These are phyloP conservation scores for Todus mexicanus DNA, from an alignment of 2,797 vertebrate genomes.

Conservation along the genomic window DNA sequence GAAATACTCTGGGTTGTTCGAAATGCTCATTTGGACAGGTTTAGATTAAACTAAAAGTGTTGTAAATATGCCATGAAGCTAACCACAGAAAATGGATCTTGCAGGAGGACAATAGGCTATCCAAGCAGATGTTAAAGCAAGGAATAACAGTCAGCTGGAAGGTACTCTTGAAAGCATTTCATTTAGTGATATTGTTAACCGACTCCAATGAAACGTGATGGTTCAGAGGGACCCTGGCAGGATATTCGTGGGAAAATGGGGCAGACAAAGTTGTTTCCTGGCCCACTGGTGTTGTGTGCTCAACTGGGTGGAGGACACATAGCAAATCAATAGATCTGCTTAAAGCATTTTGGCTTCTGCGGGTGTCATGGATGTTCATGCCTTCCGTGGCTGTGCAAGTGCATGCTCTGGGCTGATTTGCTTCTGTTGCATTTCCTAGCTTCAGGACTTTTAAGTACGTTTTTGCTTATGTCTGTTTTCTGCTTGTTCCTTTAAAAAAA, in stretches of 20 bases:
- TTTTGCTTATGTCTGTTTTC: not conserved
- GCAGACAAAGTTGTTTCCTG: not conserved
- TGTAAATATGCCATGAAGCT: not conserved
- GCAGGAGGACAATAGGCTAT: not conserved
- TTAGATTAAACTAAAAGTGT: not conserved
- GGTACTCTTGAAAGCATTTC: not conserved
- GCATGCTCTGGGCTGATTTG: not conserved
- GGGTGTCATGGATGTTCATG: fast-evolving
- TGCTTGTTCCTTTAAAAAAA: not conserved
- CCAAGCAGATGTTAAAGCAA: not conserved
- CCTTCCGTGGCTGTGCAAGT: not conserved
- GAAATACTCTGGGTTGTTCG: not conserved
- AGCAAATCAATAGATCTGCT: not conserved
- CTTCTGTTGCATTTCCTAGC: not conserved
- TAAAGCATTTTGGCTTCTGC: not conserved
- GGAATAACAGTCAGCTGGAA: not conserved
- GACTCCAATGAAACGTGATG: not conserved
- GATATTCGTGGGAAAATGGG: not conserved
- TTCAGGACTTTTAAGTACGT: not conserved
- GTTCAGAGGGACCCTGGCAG: not conserved
- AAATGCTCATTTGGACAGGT: not conserved
- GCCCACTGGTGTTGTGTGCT: not conserved
- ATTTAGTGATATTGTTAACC: not conserved
- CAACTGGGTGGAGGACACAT: fast-evolving
- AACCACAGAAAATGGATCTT: not conserved